Percentiles rank a stretch among this genome's conserved stretches.
phyloP scores from a whole-genome alignment of 1,140 invertebrate genomes.

The Nylanderia fulva region DNA sequence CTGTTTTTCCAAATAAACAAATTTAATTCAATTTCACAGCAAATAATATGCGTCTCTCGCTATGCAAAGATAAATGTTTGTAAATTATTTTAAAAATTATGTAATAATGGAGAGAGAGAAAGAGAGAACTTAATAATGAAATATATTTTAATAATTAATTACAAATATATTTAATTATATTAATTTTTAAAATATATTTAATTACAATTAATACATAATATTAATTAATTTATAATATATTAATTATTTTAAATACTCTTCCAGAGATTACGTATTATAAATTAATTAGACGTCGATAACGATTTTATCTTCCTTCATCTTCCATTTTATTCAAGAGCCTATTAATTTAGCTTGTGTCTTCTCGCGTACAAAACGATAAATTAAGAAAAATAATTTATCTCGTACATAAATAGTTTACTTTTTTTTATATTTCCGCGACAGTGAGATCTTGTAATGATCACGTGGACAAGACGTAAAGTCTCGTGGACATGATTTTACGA shows the following conservation, averaged over 20 bases:
- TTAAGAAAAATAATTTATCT: slow-evolving; percentile 27
- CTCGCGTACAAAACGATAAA: background rate
- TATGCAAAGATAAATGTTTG: background rate
- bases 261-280: too few species aligned
- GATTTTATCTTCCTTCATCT: background rate
- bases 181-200: too few species aligned
- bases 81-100: background rate
- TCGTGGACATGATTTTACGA: slow-evolving; percentile 45
- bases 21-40: background rate
- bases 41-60: background rate
- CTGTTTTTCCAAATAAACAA: background rate
- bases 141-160: too few species aligned
- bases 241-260: too few species aligned
- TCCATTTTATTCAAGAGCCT: background rate
- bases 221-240: too few species aligned
- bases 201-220: too few species aligned
- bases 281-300: background rate
- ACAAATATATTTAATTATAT: too few species aligned
- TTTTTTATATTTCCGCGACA: background rate
- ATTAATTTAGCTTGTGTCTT: background rate
- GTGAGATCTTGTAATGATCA: background rate
- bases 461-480: slow-evolving; percentile 26
- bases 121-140: too few species aligned
- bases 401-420: background rate
- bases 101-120: too few species aligned